Base-by-base conservation (phyloP, 2,113 vertebrate species). In the Aegotheles bennettii region DNA sequence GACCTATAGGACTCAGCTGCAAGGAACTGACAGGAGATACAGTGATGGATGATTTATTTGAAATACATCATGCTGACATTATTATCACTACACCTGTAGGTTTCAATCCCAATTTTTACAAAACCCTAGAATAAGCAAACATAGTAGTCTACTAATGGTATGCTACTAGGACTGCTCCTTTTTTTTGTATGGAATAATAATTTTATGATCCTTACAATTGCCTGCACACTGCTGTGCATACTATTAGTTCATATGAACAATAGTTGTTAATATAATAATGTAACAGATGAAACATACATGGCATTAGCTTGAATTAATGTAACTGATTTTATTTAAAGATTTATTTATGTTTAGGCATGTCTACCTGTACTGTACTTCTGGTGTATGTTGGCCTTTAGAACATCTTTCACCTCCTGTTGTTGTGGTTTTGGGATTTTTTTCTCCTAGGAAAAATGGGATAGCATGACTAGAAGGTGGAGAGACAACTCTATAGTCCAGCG, bases 1-100 rank as follows among this genome's bases (percentile, higher is more conserved):
- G 98, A 94, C 98, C 98, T 65, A 90, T 99, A 91, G 99, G 99
- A 92, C 96, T 99, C 78, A 99, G 57, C 79, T 99, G 99, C 97
- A 99, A 99, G 96, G 99, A 99, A 94, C 97, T 99, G 92, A 99
- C 99, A 33, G 99, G 99, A 84, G 99, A 99, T 98, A 99, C 99
- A 40, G 96, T 98, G 95, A 98, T 99, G 70, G 99, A 99, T 93
- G 99, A 99, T 95, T 98, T 99, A 75, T 99, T 99, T 98, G 99
- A 99, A 97, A 99, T 99, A 96, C 99, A 99, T 71, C 98, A 99
- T 50, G 98, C 99, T 70, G 98, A 99, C 91, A 98, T 99, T 95
- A 99, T 99, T 97, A 98, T 99, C 97, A 99, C 99, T 76, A 99
- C 99, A 33, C 99, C 99, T 57, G 99, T 99, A 98, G 85, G 99